phyloP scores from a whole-genome alignment of 2,888 invertebrate genomes.

The Heliconius hortense region DNA sequence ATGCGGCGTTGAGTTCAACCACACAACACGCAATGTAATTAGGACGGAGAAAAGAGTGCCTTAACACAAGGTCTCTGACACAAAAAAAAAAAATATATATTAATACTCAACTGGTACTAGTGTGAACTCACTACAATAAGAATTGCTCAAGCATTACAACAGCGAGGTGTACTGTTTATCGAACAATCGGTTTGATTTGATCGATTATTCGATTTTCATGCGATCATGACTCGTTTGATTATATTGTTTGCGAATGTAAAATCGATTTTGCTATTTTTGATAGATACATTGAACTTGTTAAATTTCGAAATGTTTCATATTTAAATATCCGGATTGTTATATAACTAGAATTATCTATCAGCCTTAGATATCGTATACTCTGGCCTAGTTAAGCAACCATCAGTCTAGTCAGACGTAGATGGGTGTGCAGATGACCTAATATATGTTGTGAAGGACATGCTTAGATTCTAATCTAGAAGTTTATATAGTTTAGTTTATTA shows the following conservation, averaged over 20 bases:
- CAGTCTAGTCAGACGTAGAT: constrained; percentile 1
- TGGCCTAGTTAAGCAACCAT: neutral
- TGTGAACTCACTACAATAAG: constrained; percentile 1
- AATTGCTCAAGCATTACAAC: constrained; percentile 29
- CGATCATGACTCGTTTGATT: constrained; percentile 42
- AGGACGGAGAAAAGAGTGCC: too few relatives aligned
- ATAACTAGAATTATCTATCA: constrained; percentile 1
- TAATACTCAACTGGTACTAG: neutral
- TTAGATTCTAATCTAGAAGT: neutral
- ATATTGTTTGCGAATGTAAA: constrained; percentile 39
- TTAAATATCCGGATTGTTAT: constrained; percentile 17
- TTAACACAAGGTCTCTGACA: too few relatives aligned
- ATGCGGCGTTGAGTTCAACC: neutral
- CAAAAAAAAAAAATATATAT: neutral
- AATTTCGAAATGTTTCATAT: constrained; percentile 7
- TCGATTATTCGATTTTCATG: constrained; percentile 42
- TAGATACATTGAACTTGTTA: constrained; percentile 2
- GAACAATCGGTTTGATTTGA: constrained; percentile 44
- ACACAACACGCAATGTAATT: neutral
- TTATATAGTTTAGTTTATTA: too few relatives aligned
- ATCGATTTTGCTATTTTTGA: constrained; percentile 31
- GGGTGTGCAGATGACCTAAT: constrained; percentile 7
- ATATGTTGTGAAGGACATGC: neutral
- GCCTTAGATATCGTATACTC: neutral
- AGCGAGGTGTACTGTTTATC: constrained; percentile 37